Conservation (phyloP, 2,888 invertebrate genomes). For the Cheiracanthium punctorium region DNA sequence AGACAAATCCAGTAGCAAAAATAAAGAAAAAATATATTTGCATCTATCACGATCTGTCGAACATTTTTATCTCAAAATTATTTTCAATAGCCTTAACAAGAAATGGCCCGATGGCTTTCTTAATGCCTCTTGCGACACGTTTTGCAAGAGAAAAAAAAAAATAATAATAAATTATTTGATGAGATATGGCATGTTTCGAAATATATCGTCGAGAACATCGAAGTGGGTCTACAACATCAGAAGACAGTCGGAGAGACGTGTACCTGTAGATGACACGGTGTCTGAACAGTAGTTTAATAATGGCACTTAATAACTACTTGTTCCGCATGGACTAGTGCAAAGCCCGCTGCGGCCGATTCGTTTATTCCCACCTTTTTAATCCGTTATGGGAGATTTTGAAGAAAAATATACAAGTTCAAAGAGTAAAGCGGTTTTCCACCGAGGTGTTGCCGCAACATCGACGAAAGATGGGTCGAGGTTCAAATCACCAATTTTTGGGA, state of each 20-base stretch:
- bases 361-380: neutral
- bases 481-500: too few species aligned
- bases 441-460: too few species aligned
- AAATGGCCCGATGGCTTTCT: neutral
- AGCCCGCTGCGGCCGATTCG: neutral
- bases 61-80: too few species aligned
- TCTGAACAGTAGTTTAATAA: neutral
- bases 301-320: neutral
- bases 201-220: neutral
- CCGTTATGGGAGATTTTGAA: neutral
- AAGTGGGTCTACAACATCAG: neutral
- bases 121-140: too few species aligned
- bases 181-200: neutral
- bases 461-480: too few species aligned
- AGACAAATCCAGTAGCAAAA: too few species aligned
- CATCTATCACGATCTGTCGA: too few species aligned
- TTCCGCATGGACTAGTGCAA: neutral
- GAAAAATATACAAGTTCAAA: neutral
- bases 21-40: neutral
- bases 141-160: neutral
- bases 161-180: neutral
- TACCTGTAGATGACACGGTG: slow-evolving; percentile 7
- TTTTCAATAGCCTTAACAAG: neutral
- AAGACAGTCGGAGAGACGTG: neutral
- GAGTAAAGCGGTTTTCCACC: too few species aligned